Evolutionary conservation across 2,797 vertebrate species (phyloP).

Genomic region (Netta rufina): DNA sequence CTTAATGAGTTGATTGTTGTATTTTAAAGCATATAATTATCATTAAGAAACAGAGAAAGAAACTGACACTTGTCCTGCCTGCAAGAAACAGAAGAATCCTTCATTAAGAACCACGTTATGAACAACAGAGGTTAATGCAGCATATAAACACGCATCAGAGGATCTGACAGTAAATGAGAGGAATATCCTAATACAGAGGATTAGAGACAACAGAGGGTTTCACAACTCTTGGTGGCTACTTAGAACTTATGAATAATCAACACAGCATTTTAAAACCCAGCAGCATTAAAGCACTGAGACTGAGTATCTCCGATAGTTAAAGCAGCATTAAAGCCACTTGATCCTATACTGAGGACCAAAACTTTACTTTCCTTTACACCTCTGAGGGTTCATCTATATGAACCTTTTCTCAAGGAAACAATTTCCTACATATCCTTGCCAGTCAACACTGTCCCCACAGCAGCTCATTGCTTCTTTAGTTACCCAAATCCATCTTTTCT

Average conservation of each 20-base stretch:
- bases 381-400: neutral
- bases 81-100: neutral
- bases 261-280: neutral
- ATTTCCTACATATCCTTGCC: neutral
- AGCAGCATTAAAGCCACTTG: neutral
- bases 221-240: neutral
- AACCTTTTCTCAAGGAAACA: neutral
- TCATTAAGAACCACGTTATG: neutral
- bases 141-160: neutral
- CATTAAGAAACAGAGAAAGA: neutral
- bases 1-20: neutral
- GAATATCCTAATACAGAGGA: neutral
- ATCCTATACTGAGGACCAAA: neutral
- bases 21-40: conserved; percentile 7
- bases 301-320: neutral
- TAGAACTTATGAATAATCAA: neutral
- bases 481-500: neutral
- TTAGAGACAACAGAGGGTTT: neutral
- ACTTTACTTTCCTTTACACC: neutral
- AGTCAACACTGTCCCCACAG: neutral
- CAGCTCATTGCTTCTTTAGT: neutral
- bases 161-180: neutral
- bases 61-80: neutral
- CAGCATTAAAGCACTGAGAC: neutral
- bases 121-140: neutral